Percentiles rank a stretch among this genome's conserved stretches.
These are phyloP conservation scores for Sphenopsis melanotis DNA, from an alignment of 2,797 vertebrate genomes.

Conservation along the genomic window DNA sequence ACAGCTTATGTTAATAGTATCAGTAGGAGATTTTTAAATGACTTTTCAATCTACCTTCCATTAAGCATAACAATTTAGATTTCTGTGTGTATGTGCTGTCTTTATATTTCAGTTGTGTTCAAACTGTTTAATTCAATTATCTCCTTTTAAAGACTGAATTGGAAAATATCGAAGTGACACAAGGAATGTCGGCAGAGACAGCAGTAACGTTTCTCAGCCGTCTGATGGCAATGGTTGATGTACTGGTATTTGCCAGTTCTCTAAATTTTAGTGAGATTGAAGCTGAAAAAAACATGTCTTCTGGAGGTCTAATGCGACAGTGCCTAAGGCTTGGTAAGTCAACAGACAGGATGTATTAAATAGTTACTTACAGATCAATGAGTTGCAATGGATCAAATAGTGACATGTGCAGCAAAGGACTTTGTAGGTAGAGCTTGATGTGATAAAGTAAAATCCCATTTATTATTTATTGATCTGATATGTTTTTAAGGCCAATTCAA, in stretches of 20 bases:
- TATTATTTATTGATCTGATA: not conserved
- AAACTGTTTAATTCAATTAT: conserved; percentile 56
- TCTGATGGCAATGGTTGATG: conserved; percentile 98
- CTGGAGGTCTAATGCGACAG: conserved; percentile 96
- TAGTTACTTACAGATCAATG: conserved; percentile 31
- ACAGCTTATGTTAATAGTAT: not conserved
- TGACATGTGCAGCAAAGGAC: not conserved
- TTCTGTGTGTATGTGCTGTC: not conserved
- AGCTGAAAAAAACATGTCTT: conserved; percentile 99
- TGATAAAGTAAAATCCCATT: not conserved
- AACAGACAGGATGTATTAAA: not conserved
- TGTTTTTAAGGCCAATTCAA: not conserved
- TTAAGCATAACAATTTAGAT: not conserved
- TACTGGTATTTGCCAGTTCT: conserved; percentile 95
- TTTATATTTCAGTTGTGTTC: conserved; percentile 37
- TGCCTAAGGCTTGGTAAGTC: conserved; percentile 90
- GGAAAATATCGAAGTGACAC: conserved; percentile 94
- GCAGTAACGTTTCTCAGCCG: conserved; percentile 95
- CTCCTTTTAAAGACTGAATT: conserved; percentile 85
- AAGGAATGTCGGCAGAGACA: conserved; percentile 97
- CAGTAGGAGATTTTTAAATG: not conserved
- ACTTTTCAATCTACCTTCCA: not conserved
- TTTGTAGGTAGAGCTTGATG: not conserved
- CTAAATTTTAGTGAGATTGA: conserved; percentile 99
- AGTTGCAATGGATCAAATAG: not conserved